Base-by-base conservation (phyloP, 2,888 invertebrate genomes). In the Calephelis perditalis region DNA sequence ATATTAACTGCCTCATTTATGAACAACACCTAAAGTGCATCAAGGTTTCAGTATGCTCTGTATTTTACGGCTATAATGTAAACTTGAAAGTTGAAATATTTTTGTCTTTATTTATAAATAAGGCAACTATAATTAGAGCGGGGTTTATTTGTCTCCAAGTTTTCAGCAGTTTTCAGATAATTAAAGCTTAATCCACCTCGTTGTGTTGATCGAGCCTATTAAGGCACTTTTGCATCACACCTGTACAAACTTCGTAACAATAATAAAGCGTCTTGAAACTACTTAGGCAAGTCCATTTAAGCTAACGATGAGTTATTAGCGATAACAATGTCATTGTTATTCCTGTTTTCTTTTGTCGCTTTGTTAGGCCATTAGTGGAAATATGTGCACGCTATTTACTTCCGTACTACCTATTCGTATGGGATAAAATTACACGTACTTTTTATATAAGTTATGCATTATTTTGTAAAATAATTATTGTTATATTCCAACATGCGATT, bases 301-400 rank as follows among this genome's bases (percentile, higher is more conserved):
- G 68, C 73, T 78, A 82, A 83, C 81, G 80, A 84, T 79, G 79
- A 81, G 79, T 82, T 82, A 84, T 82, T 78, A 79, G 72, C 77
- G 78, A 82, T 79, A 82, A 79, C 77, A 76, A 76, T 75, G 74
- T 73, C 75, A 73, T 78, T 79, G 82, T 82, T 78, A 76, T 72
- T 73, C 70, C 67, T 65, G 67, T 70, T 72, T 69, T 73, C 73
- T 73, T 73, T 75, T 75, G 78, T 75, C 69, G 65, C 67, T 72
- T 67, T 70, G 67, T 70, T 67, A 66, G 65, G 65, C 64, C 65
- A 68, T 68, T 69, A 69, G 57, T 36, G 45, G 56, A 56, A 58
- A 57, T 63, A 49, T 57, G 15, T 59, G 59, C 60, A 62, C 55
- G 64, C 68, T 56, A 67, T 62, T 67, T 63, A 62, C 60, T 59